A percentile compares a stretch with the other conserved stretches of the same genome.
Conservation (phyloP, 1,140 invertebrate species). For the Sycobia sp. region DNA sequence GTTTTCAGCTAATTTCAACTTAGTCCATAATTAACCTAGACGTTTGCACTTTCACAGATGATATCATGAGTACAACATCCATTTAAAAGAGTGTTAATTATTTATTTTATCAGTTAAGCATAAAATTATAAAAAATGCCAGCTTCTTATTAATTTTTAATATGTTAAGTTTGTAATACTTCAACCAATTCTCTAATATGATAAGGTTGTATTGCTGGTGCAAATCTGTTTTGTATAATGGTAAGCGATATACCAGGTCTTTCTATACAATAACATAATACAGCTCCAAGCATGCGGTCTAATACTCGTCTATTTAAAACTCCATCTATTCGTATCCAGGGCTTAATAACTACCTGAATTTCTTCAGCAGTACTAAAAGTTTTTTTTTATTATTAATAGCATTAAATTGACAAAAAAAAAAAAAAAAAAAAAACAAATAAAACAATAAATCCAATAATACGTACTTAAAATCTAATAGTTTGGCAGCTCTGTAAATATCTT, state of each 20-base stretch:
- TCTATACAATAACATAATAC: conserved; percentile 69
- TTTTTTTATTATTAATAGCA: too few species aligned
- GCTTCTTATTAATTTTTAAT: background rate
- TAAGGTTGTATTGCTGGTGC: conserved; percentile 60
- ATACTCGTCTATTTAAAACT: conserved; percentile 69
- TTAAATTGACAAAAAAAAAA: too few species aligned
- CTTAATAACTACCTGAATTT: conserved; percentile 59
- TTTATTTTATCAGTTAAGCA: too few species aligned
- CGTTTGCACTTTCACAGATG: too few species aligned
- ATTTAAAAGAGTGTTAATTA: too few species aligned
- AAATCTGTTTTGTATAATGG: conserved; percentile 64
- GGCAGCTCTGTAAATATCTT: conserved; percentile 48
- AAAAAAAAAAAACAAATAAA: too few species aligned
- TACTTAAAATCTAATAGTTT: conserved; percentile 54
- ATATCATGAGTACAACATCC: too few species aligned
- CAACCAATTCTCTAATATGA: conserved; percentile 61
- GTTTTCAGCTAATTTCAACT: too few species aligned
- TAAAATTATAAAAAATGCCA: too few species aligned
- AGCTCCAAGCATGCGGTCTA: conserved; percentile 73
- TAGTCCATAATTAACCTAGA: too few species aligned
- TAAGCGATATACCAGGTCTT: conserved; percentile 65
- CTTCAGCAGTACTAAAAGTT: conserved; percentile 52
- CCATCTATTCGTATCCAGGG: conserved; percentile 81
- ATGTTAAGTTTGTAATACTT: conserved; percentile 53
- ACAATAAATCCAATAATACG: conserved; percentile 13